These are phyloP conservation scores for Colletes collaris DNA, from an alignment of 2,888 invertebrate genomes.

Conservation along the genomic window DNA sequence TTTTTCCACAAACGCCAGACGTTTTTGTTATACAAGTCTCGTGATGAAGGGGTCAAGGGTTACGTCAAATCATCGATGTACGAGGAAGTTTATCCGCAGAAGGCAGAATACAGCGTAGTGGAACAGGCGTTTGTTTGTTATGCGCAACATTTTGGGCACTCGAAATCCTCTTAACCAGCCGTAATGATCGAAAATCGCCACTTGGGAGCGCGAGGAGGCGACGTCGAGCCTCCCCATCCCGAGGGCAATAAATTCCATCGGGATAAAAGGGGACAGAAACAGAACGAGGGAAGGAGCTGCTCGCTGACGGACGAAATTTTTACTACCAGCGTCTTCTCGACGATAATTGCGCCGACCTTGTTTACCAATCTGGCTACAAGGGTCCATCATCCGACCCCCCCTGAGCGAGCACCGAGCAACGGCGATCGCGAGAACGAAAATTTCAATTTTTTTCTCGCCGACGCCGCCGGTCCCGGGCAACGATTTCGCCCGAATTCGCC, in stretches of 20 bases:
- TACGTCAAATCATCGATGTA: background rate
- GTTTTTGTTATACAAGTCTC: too few species aligned
- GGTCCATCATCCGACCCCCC: slow-evolving; percentile 30
- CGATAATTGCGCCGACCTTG: slow-evolving; percentile 60
- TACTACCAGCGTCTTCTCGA: slow-evolving; percentile 47
- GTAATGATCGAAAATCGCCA: slow-evolving; percentile 67
- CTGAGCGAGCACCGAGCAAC: background rate
- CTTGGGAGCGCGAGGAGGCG: slow-evolving; percentile 50
- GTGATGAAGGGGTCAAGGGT: background rate
- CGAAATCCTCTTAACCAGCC: slow-evolving; percentile 57
- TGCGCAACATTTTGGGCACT: slow-evolving; percentile 44
- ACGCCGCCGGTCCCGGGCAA: background rate
- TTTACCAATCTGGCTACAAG: slow-evolving; percentile 52
- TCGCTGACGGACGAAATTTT: slow-evolving; percentile 50
- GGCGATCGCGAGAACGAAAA: slow-evolving; percentile 23
- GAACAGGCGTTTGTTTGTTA: slow-evolving; percentile 56
- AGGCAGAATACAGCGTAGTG: background rate
- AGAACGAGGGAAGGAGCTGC: background rate
- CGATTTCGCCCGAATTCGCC: background rate
- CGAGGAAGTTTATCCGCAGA: background rate
- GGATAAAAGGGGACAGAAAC: background rate
- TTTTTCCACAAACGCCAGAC: too few species aligned
- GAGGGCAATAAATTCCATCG: slow-evolving; percentile 53
- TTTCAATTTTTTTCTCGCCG: slow-evolving; percentile 21
- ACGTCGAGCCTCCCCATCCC: slow-evolving; percentile 35